Evolutionary conservation across 2,113 vertebrate genomes (phyloP), one percentile per base, ranked within the genome.

Genomic region (Xyliphius kryptos): DNA sequence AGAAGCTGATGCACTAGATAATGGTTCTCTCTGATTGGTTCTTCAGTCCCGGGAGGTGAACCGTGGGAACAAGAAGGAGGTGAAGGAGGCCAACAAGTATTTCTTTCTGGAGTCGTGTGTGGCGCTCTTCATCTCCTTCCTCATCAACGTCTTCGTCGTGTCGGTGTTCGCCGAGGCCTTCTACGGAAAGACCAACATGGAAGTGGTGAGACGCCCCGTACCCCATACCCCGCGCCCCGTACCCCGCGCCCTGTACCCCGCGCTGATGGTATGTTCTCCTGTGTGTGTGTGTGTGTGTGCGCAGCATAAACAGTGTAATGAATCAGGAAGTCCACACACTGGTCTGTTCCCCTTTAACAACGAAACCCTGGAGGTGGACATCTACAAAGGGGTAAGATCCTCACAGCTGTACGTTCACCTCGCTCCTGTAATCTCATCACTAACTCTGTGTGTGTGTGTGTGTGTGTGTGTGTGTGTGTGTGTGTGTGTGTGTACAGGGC

Each of bases 351-450:
- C 90, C n/a, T 26, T 60, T 1, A 80, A 94, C 82, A 95, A 90
- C 2, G 0, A 65, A 0, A 87, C 90, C 0, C 83, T 98, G 60
- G 74, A 92, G 46, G 95, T 98, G 70, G 92, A 97, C 68, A 97
- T 98, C 84, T 98, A 96, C 81, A 98, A 97, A 82, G 95, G 95
- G 86, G 95, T 98, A 83, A 62, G 82, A n/a, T n/a, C n/a, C n/a
- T n/a, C n/a, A n/a, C n/a, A n/a, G n/a, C n/a, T n/a, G n/a, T n/a
- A n/a, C n/a, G n/a, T n/a, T n/a, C n/a, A n/a, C n/a, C n/a, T n/a
- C n/a, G n/a, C n/a, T n/a, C n/a, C n/a, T n/a, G n/a, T 56, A 32
- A 56, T 56, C 8, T 17, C 15, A 21, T 14, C 17, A 22, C 10
- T 52, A 21, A 22, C 10, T 50, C 12, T 51, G 49, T 51, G 20